Base-by-base conservation (phyloP, 2,888 invertebrate species). In the Globia sparganii region DNA sequence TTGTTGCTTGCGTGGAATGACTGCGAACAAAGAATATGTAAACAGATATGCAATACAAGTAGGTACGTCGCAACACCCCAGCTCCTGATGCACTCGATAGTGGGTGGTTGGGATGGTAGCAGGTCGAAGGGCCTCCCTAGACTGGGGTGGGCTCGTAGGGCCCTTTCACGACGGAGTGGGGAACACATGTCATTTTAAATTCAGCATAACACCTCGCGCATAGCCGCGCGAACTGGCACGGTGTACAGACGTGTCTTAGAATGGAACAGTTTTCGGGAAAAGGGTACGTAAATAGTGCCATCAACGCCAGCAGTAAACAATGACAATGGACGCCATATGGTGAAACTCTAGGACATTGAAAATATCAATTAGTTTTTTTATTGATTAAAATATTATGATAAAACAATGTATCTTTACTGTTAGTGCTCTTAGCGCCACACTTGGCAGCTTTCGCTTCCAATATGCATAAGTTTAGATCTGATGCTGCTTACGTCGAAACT, bases 161-260 rank as follows among this genome's bases (percentile, higher is more conserved):
- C 77, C 31, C 67, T 68, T 61, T 53, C n/a, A 37, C 37, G 37
- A 31, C 21, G 37, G 77, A 46, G 40, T 49, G 37, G 56, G 69
- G 37, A 28, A 68, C 21, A 70, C 15, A 15, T 66, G 85, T 81
- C 15, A 15, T 66, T 83, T 81, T 81, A 81, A 72, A 77, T 81
- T 72, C 15, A 25, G 72, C 15, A 1, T 65, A 74, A n/a, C 43
- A 46, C 13, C 58, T 77, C 85, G 74, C 73, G 70, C 77, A 80
- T 49, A 64, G 72, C 75, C 72, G 40, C 56, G 81, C 81, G 73
- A 81, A 43, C 71, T 65, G 73, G 73, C 73, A 66, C 73, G 56
- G 28, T 68, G 71, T 64, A 8, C 46, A 65, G 40, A 25, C 40
- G 43, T 40, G 28, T 6, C 15, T 8, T 18, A 46, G 11, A 70